phyloP scores from a whole-genome alignment of 2,797 vertebrate species.

The Xenopus petersii region DNA sequence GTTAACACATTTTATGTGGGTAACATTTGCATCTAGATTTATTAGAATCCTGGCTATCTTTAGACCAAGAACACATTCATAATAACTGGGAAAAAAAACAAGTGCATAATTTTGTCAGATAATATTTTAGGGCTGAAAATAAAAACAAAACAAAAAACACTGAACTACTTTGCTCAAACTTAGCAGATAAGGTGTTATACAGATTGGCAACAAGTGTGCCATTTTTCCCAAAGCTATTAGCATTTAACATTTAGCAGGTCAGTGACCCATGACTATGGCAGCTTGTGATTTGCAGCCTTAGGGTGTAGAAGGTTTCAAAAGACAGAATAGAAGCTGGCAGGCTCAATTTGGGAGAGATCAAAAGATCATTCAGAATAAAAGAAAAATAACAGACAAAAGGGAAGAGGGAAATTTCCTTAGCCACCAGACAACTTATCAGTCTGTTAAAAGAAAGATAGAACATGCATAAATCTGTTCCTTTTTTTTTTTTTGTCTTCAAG shows the following conservation, averaged over 20 bases:
- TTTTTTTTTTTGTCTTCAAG: slow-evolving; percentile 16
- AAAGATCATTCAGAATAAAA: slow-evolving; percentile 46
- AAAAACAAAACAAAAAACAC: slow-evolving; percentile 7
- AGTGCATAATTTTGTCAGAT: too few relatives aligned
- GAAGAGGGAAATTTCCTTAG: slow-evolving; percentile 42
- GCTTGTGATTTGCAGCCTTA: slow-evolving; percentile 46
- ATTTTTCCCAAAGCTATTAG: slow-evolving; percentile 50
- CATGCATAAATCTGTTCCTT: slow-evolving; percentile 25
- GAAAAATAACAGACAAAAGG: slow-evolving; percentile 41
- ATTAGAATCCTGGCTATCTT: too few relatives aligned
- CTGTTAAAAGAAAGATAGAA: slow-evolving; percentile 45
- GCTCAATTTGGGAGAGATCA: slow-evolving; percentile 50
- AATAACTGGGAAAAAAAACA: too few relatives aligned
- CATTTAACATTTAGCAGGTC: slow-evolving; percentile 49
- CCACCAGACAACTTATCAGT: slow-evolving; percentile 38
- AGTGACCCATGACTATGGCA: slow-evolving; percentile 46
- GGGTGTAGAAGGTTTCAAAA: slow-evolving; percentile 46
- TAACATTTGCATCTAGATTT: too few relatives aligned
- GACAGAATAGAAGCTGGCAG: slow-evolving; percentile 50
- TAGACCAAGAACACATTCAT: too few relatives aligned
- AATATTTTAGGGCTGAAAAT: too few relatives aligned
- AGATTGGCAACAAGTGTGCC: slow-evolving; percentile 47
- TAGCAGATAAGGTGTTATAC: slow-evolving; percentile 46
- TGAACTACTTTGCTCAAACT: slow-evolving; percentile 45
- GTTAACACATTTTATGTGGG: too few relatives aligned